Evolutionary conservation across 2,113 vertebrate species (phyloP).

Genomic region (Eidolon helvum): DNA sequence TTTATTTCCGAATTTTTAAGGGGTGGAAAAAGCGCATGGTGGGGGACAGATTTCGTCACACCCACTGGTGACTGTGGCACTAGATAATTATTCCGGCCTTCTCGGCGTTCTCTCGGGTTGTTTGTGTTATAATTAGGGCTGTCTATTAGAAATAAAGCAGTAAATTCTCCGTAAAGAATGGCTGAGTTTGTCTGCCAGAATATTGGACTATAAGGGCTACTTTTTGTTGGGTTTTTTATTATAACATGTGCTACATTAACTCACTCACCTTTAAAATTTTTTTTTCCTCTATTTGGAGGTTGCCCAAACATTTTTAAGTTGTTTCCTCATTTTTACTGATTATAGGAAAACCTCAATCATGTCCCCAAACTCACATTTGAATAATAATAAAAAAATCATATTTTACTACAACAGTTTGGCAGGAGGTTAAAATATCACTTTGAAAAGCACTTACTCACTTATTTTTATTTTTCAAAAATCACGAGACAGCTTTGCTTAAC

Average conservation of each 20-base stretch:
- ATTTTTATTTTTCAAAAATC: conserved; percentile 80
- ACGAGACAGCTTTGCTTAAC: conserved; percentile 59
- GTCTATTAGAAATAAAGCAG: conserved; percentile 65
- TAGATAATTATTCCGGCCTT: conserved; percentile 60
- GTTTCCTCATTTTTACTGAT: conserved; percentile 82
- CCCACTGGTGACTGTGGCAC: not conserved
- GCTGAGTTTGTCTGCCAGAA: conserved; percentile 62
- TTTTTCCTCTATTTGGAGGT: conserved; percentile 68
- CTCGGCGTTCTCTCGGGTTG: conserved; percentile 33
- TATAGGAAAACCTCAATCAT: conserved; percentile 79
- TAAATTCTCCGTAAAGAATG: conserved; percentile 68
- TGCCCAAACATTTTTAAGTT: conserved; percentile 81
- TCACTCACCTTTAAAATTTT: conserved; percentile 77
- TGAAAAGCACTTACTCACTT: conserved; percentile 80
- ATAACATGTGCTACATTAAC: conserved; percentile 77
- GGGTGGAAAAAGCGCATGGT: conserved; percentile 29
- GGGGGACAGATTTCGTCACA: not conserved
- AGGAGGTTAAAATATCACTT: conserved; percentile 81
- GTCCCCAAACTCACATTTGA: conserved; percentile 80
- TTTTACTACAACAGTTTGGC: conserved; percentile 78
- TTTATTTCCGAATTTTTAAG: conserved; percentile 65
- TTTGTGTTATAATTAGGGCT: conserved; percentile 74
- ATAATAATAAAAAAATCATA: conserved; percentile 80
- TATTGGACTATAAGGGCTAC: conserved; percentile 59
- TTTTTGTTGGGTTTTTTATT: conserved; percentile 80